Base-by-base conservation (phyloP, 2,888 invertebrate genomes). In the Tinea trinotella region DNA sequence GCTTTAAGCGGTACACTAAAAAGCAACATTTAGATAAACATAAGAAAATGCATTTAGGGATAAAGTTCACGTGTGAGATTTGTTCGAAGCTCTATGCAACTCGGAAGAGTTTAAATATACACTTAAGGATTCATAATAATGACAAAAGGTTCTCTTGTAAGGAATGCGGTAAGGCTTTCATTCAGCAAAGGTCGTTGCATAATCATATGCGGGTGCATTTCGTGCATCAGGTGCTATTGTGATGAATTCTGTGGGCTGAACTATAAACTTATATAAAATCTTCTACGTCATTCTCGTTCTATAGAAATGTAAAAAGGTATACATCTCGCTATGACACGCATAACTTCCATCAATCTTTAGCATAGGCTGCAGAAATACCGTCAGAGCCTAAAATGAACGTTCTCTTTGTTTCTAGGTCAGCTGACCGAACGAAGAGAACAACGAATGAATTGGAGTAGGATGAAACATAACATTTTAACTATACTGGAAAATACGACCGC, bases 71-170 rank as follows among this genome's bases (percentile, higher is more conserved):
- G 2, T 85, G 84, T 57, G 65, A 70, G 18, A 59, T 75, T 0
- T 84, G 84, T 57, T 62, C 66, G 15, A 82, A 80, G 54, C 62
- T 59, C 9, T 73, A 65, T 53, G 61, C 62, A 0, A 65, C 66
- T 13, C 56, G 58, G 9, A 64, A 67, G 54, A 65, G 67, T 3
- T 57, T 70, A 30, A 62, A 57, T 1, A 63, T 67, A 48, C 73
- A 71, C 58, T 56, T 65, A 55, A 61, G 65, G 18, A 68, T 68
- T n/a, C 72, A 72, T 56, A 59, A 59, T 30, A 67, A 69, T 34
- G 71, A 68, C 5, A 67, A 60, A 36, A 57, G 68, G 5, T 64
- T 62, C 53, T 58, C 57, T 0, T 73, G 73, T 36, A 54, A 56
- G 0, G 56, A 61, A 1, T 74, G 73, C 24, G 59, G 60, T 0